Conservation (phyloP, 2,113 vertebrate genomes). For the Gymnocephalus cernua region DNA sequence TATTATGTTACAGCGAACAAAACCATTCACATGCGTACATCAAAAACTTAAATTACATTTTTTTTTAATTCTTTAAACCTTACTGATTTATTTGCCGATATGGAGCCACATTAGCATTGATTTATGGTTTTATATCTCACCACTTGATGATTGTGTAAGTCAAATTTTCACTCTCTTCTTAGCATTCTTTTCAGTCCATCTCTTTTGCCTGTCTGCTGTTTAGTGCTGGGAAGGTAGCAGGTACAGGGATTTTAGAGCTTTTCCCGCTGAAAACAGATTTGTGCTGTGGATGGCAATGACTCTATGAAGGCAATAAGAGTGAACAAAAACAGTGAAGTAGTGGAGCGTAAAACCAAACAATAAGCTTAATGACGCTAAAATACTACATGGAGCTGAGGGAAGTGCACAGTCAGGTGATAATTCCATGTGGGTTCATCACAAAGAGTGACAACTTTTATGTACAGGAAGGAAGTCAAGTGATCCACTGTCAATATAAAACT, state of each 20-base stretch:
- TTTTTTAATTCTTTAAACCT: not conserved
- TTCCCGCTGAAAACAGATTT: no score
- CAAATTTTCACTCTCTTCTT: not conserved
- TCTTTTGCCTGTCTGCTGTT: no score
- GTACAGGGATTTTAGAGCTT: no score
- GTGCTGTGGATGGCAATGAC: no score
- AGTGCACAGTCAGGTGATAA: not conserved
- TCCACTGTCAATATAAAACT: not conserved
- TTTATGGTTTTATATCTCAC: not conserved
- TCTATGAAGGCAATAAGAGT: no score
- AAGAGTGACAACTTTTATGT: not conserved
- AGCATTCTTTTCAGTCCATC: no score
- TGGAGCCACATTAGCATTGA: not conserved
- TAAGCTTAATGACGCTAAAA: not conserved
- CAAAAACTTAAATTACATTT: not conserved
- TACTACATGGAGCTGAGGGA: not conserved
- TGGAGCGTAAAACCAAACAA: no score
- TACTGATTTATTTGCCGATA: not conserved
- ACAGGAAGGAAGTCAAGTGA: not conserved
- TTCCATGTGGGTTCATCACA: not conserved
- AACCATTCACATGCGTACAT: not conserved
- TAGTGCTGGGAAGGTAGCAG: no score
- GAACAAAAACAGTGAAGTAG: no score
- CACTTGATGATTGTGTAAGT: not conserved
- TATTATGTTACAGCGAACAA: no score